Evolutionary conservation across 2,888 invertebrate genomes (phyloP), one percentile per base, ranked within the genome.

Genomic region (Cremastobaeus sp.): DNA sequence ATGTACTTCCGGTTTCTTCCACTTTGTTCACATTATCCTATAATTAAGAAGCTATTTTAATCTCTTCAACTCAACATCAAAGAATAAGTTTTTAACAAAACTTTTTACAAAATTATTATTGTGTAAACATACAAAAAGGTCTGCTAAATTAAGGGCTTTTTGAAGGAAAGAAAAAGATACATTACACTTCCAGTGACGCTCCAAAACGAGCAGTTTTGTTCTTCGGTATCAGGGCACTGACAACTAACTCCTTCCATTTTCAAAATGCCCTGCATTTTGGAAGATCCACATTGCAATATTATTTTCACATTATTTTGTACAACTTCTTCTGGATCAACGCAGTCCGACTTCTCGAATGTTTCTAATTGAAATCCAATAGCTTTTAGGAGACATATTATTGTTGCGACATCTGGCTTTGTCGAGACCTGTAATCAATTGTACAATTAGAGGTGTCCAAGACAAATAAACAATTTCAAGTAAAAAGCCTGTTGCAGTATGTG

Each of bases 1-100:
- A 73, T 69, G 81, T 85, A 50, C 84, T 85, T 34, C 85, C 84
- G 1, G 83, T 83, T 77, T 85, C 83, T 52, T 82, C 83, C 6
- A 84, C 70, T 64, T 80, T 83, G 15, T 82, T 83, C 2, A 80
- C 72, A 47, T 72, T 82, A 35, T 83, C 81, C 84, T 17, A 30
- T 43, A 14, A 43, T 14, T 43, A 25, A 6, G 28, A 11, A 35
- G 15, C 11, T 18, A 39, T 18, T 65, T 3, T 6, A 30, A 28
- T 37, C 3, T 9, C 17, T 37, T 37, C 9, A 25, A 8, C 45
- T 21, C 2, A 12, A 12, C 34, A 34, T 1, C 11, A 34, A 34
- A 1, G 9, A 12, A 34, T 30, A 30, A 30, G n/a, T 30, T 30
- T 30, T 3, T 14, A 32, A 9, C 8, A 32, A 21, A 28, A 35